These are phyloP conservation scores for Tenualosa ilisha DNA, from an alignment of 2,797 vertebrate species.

Conservation along the genomic window DNA sequence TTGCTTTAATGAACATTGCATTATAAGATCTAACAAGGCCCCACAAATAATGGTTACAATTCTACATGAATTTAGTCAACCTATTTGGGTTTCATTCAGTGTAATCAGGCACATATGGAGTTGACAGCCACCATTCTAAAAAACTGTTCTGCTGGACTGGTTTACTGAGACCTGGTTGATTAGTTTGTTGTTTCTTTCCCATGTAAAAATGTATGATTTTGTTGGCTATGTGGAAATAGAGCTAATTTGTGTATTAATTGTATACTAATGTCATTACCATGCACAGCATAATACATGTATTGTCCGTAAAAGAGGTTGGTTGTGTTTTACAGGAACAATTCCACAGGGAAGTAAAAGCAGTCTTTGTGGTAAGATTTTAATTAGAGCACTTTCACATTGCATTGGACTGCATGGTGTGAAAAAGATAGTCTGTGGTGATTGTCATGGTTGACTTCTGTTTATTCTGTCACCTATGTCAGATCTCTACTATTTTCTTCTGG, in stretches of 20 bases:
- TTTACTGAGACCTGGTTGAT: too few relatives aligned
- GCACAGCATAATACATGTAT: background rate
- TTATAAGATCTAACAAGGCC: background rate
- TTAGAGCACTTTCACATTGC: background rate
- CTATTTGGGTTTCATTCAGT: background rate
- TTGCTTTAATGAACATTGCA: background rate
- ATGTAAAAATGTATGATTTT: background rate
- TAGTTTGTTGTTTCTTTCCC: background rate
- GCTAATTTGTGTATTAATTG: background rate
- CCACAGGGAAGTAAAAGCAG: background rate
- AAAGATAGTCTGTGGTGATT: background rate
- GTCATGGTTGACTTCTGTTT: background rate
- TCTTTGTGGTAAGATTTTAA: background rate
- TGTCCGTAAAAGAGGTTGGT: background rate
- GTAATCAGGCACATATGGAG: too few relatives aligned
- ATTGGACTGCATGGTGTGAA: background rate
- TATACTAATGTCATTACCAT: background rate
- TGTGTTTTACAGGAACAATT: background rate
- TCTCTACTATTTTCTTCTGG: slow-evolving; percentile 59
- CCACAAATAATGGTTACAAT: background rate
- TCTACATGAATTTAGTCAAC: background rate
- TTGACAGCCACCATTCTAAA: too few relatives aligned
- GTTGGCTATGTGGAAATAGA: background rate
- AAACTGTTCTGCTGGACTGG: too few relatives aligned
- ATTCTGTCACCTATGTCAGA: slow-evolving; percentile 38